These are phyloP conservation scores for Chinchilla lanigera DNA, from an alignment of 2,113 vertebrate species.

Conservation along the genomic window DNA sequence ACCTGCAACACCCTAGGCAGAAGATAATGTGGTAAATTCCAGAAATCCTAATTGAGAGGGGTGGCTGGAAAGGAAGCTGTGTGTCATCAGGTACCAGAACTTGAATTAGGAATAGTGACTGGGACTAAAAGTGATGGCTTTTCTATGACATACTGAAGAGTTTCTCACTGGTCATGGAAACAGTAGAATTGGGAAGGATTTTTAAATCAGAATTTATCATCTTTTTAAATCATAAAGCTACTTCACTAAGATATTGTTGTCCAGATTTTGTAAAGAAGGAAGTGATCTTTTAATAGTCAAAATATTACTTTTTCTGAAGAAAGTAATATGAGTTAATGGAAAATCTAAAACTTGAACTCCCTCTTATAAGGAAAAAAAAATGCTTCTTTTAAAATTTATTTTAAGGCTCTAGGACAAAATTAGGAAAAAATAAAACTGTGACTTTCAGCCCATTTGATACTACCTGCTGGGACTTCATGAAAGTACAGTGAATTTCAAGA, in stretches of 20 bases:
- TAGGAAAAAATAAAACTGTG: background rate
- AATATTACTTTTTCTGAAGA: background rate
- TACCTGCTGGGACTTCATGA: slow-evolving; percentile 14
- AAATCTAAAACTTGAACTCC: slow-evolving; percentile 49
- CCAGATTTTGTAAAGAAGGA: slow-evolving; percentile 27
- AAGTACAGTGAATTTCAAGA: slow-evolving; percentile 4
- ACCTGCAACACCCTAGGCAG: background rate
- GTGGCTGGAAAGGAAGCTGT: background rate
- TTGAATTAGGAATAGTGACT: background rate
- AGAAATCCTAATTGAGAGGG: background rate
- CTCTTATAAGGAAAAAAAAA: background rate
- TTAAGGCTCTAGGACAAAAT: slow-evolving; percentile 23
- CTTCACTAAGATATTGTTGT: slow-evolving; percentile 10
- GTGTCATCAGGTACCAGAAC: background rate
- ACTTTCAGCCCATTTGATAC: background rate
- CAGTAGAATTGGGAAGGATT: background rate
- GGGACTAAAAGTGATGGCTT: background rate
- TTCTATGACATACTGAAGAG: background rate
- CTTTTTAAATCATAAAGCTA: background rate
- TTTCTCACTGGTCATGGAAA: background rate
- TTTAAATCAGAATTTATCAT: slow-evolving; percentile 5
- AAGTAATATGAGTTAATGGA: background rate
- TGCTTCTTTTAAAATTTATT: slow-evolving; percentile 21
- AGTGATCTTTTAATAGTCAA: slow-evolving; percentile 48
- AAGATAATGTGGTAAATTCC: background rate